Percentiles rank a stretch among this genome's conserved stretches.
These are phyloP conservation scores for Circaetus cinerascens DNA, from an alignment of 2,113 vertebrate species.

Conservation along the genomic window DNA sequence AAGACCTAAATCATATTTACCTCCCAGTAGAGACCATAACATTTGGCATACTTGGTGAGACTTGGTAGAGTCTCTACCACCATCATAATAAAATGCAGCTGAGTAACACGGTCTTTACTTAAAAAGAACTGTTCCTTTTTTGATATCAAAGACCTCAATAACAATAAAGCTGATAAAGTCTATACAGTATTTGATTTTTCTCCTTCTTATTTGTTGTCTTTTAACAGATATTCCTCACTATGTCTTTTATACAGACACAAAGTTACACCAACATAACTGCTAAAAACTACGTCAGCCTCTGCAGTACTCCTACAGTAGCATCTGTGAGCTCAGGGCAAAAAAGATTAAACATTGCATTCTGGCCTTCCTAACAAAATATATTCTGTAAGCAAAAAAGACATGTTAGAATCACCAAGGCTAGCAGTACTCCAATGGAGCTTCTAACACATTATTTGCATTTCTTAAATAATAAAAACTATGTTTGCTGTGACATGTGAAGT, in stretches of 20 bases:
- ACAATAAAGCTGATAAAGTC: neutral
- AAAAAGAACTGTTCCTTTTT: neutral
- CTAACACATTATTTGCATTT: neutral
- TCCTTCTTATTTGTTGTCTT: neutral
- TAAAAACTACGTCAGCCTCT: conserved; percentile 63
- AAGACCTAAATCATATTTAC: neutral
- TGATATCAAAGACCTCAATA: neutral
- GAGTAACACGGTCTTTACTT: neutral
- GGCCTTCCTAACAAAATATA: conserved; percentile 11
- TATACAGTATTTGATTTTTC: neutral
- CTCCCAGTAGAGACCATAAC: neutral
- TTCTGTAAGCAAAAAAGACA: neutral
- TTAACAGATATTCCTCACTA: conserved; percentile 3
- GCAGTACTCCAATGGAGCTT: neutral
- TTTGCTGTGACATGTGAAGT: neutral
- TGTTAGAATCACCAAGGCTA: neutral
- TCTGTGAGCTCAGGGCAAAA: conserved; percentile 52
- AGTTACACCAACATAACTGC: conserved; percentile 63
- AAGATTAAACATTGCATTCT: conserved; percentile 25
- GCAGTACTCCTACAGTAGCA: conserved; percentile 63
- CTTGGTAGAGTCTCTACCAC: neutral
- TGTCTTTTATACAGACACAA: conserved; percentile 34
- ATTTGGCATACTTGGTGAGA: neutral
- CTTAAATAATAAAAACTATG: neutral
- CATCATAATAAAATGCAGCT: neutral